Percentiles rank a stretch among this genome's conserved stretches.
Conservation (phyloP, 2,797 vertebrate genomes). For the Catharus ustulatus region DNA sequence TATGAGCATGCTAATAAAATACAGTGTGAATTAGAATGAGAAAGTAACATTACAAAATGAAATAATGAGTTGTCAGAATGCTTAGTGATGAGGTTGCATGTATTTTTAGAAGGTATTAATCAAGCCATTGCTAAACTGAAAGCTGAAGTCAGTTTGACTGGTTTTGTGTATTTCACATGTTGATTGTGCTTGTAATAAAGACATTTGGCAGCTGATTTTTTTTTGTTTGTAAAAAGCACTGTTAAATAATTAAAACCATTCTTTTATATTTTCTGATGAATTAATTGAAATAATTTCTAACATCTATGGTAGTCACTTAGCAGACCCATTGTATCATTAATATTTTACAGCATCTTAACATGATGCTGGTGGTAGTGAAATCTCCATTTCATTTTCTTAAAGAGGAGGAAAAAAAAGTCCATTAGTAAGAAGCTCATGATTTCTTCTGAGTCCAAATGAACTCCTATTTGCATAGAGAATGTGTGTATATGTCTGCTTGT, state of each 20-base stretch:
- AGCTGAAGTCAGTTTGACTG: slow-evolving; percentile 29
- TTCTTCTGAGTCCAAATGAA: slow-evolving; percentile 11
- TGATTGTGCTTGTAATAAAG: slow-evolving; percentile 46
- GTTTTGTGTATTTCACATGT: slow-evolving; percentile 56
- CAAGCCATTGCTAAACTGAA: slow-evolving; percentile 41
- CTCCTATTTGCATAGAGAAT: not conserved
- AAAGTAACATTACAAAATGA: not conserved
- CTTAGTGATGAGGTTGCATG: slow-evolving; percentile 60
- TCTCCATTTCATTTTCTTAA: slow-evolving; percentile 52
- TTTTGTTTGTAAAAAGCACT: slow-evolving; percentile 52
- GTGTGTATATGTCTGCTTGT: not conserved
- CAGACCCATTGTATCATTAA: slow-evolving; percentile 50
- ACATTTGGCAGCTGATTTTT: slow-evolving; percentile 16
- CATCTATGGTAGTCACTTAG: slow-evolving; percentile 47
- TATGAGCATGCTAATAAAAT: slow-evolving; percentile 72
- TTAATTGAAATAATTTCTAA: slow-evolving; percentile 59
- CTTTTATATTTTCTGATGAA: slow-evolving; percentile 49
- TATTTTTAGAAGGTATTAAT: slow-evolving; percentile 62
- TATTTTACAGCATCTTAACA: slow-evolving; percentile 70
- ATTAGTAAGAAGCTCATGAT: not conserved
- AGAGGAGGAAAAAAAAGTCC: not conserved
- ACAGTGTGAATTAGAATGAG: slow-evolving; percentile 10
- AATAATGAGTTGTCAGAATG: slow-evolving; percentile 35
- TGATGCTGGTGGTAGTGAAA: slow-evolving; percentile 40
- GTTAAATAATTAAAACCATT: slow-evolving; percentile 70